Evolutionary conservation across 1,140 invertebrate genomes (phyloP), one percentile per base, ranked within the genome.

Genomic region (Stegodyphus mimosarum): DNA sequence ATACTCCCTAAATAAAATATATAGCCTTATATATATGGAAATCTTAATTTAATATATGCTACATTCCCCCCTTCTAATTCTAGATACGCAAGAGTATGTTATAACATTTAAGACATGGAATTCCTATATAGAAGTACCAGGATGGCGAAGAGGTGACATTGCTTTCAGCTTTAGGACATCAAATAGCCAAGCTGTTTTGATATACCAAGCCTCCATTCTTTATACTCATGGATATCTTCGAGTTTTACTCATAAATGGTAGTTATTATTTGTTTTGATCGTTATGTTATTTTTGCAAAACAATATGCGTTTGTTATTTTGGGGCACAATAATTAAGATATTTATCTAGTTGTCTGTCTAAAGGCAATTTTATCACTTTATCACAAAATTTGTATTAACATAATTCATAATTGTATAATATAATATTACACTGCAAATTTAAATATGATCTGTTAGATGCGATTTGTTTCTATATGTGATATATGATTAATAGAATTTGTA

Each of bases 121-220:
- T 88, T 97, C 96, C 0, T 98, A 96, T 89, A 95, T 98, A 77
- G 95, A 96, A 91, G 95, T 97, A 6, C 95, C 95, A 9, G 95
- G 96, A 0, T 98, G 96, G 96, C 92, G 94, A 70, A 95, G 95
- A 88, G 96, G 96, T 5, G 96, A 97, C 89, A 94, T 98, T 87
- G 95, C 95, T 1, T 96, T 98, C 90, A 97, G 96, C 88, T 98
- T 98, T 89, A 92, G 96, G 88, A 98, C 97, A 1, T 97, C 96
- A 7, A 95, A 96, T 63, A 94, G 95, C 88, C 95, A 94, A 89
- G 96, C 96, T 64, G 95, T 98, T 88, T 91, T 98, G 11, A 90
- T 98, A 0, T 97, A 97, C 90, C 96, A 98, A 89, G 95, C 96
- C 49, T 95, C 96, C 0, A 95, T 96, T 17, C 92, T 95, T 87